These are phyloP conservation scores for Apantesis nais DNA, from an alignment of 2,888 invertebrate genomes.

Conservation along the genomic window DNA sequence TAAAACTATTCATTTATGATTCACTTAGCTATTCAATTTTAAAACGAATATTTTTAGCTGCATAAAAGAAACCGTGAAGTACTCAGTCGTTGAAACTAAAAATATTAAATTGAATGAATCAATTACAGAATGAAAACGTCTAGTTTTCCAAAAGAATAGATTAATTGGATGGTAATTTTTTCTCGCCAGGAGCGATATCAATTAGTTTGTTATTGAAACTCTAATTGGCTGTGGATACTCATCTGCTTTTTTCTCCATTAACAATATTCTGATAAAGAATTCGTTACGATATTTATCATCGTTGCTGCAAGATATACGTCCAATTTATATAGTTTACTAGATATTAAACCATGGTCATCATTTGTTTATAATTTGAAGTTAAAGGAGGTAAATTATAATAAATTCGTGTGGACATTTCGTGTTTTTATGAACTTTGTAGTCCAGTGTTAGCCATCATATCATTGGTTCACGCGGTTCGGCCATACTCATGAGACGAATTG, in stretches of 20 bases:
- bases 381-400: too few relatives aligned
- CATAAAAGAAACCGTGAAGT: background rate
- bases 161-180: constrained; percentile 46
- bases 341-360: background rate
- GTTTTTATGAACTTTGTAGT: too few relatives aligned
- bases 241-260: constrained; percentile 12
- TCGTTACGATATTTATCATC: background rate
- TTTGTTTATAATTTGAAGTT: too few relatives aligned
- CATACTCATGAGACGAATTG: too few relatives aligned
- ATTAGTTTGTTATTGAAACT: constrained; percentile 51
- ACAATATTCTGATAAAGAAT: background rate
- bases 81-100: constrained; percentile 12
- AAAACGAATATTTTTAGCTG: background rate
- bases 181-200: constrained; percentile 41
- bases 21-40: background rate
- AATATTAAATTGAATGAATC: constrained; percentile 19
- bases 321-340: background rate
- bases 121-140: constrained; percentile 32
- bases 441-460: too few relatives aligned
- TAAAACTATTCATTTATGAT: background rate
- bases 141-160: constrained; percentile 37
- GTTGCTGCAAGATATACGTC: background rate
- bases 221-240: constrained; percentile 51
- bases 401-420: too few relatives aligned
- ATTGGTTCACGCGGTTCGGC: too few relatives aligned